Evolutionary conservation across 2,888 invertebrate species (phyloP).

Genomic region (Amblyjoppa proteus): DNA sequence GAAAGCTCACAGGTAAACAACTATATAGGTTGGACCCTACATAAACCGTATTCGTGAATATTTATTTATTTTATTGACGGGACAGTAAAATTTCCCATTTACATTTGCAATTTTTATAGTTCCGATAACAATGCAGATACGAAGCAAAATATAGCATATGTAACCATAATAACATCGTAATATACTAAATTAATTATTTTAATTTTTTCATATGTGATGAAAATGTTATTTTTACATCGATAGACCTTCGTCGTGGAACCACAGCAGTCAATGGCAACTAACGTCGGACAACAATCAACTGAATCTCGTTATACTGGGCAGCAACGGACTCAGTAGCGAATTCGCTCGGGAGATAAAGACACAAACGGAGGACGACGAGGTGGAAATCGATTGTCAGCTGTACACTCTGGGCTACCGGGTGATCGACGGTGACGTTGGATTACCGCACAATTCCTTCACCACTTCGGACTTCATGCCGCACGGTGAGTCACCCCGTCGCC

Average conservation of each 20-base stretch:
- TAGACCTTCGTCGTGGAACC: constrained; percentile 89
- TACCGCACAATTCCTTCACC: constrained; percentile 92
- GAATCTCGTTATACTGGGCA: constrained; percentile 95
- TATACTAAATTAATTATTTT: too few species aligned
- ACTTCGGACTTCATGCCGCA: constrained; percentile 96
- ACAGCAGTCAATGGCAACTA: constrained; percentile 88
- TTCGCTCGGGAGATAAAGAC: constrained; percentile 94
- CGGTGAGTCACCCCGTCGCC: constrained; percentile 86
- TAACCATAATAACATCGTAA: too few species aligned
- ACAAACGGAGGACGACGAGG: constrained; percentile 95
- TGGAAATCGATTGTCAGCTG: constrained; percentile 91
- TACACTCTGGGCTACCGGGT: constrained; percentile 94
- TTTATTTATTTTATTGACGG: neutral
- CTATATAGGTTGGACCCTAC: neutral
- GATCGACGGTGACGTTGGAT: constrained; percentile 93
- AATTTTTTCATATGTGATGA: constrained; percentile 1
- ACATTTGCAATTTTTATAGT: too few species aligned
- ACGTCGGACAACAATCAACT: constrained; percentile 90
- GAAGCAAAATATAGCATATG: too few species aligned
- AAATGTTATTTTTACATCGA: constrained; percentile 15
- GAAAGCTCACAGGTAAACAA: constrained; percentile 88
- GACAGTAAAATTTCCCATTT: neutral
- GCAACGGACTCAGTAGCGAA: constrained; percentile 94
- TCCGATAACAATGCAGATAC: too few species aligned
- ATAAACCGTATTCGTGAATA: constrained; percentile 8